Evolutionary conservation across 2,113 vertebrate genomes (phyloP).

Genomic region (Cygnus atratus): DNA sequence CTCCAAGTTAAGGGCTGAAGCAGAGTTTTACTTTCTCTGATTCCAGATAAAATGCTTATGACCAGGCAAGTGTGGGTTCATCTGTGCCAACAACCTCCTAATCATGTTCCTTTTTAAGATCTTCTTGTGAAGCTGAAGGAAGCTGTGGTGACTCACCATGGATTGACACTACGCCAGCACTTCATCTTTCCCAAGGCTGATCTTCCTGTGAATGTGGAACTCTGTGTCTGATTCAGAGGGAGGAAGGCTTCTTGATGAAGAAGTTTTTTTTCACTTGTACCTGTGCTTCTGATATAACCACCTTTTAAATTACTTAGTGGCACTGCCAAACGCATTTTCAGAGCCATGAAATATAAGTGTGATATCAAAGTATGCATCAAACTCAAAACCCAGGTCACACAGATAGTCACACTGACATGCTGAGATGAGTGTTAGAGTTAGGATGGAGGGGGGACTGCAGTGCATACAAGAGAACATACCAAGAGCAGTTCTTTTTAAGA

Average conservation of each 20-base stretch:
- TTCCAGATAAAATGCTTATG: background rate
- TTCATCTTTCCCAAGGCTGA: background rate
- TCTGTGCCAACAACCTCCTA: background rate
- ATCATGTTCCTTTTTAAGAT: background rate
- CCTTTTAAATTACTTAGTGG: background rate
- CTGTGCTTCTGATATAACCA: background rate
- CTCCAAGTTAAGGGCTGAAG: background rate
- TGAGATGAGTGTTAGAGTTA: background rate
- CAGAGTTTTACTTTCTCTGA: background rate
- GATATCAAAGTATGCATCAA: background rate
- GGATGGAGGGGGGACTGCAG: background rate
- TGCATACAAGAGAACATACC: fast-evolving
- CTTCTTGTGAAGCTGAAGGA: background rate
- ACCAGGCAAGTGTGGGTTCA: background rate
- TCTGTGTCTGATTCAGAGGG: background rate
- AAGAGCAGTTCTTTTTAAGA: background rate
- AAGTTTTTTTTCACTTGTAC: background rate
- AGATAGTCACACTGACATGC: fast-evolving
- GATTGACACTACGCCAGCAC: background rate
- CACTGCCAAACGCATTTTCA: background rate
- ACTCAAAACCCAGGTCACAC: background rate
- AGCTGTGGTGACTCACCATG: background rate
- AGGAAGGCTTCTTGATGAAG: background rate
- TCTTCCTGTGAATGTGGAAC: background rate
- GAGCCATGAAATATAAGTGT: background rate